Conservation (phyloP, 2,113 vertebrate species). For the Forbesichthys agassizii region DNA sequence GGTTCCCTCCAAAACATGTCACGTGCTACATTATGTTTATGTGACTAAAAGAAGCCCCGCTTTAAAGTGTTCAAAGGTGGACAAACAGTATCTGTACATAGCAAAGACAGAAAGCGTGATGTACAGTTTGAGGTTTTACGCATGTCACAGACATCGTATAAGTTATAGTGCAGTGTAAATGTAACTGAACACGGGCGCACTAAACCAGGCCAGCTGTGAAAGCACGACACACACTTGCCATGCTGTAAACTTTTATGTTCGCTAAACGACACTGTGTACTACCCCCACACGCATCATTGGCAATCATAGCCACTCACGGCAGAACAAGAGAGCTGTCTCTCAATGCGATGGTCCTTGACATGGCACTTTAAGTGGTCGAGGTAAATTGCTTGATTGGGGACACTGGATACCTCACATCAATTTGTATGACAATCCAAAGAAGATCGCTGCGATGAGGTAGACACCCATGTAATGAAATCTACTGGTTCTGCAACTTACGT, state of each 20-base stretch:
- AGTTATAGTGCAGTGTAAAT: neutral
- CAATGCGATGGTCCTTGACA: conserved; percentile 54
- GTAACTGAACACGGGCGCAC: neutral
- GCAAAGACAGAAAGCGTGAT: neutral
- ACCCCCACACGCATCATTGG: conserved; percentile 2
- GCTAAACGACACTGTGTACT: neutral
- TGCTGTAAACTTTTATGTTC: conserved; percentile 12
- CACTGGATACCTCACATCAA: conserved; percentile 56
- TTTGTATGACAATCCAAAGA: conserved; percentile 57
- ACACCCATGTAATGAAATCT: conserved; percentile 52
- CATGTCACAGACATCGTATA: neutral
- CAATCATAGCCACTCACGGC: conserved; percentile 28
- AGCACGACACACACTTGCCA: conserved; percentile 1
- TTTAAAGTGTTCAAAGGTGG: neutral
- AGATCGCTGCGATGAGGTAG: conserved; percentile 22
- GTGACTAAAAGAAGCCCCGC: neutral
- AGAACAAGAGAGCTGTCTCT: conserved; percentile 39
- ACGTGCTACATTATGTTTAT: conserved; percentile 33
- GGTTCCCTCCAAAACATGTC: conserved; percentile 20
- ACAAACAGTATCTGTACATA: neutral
- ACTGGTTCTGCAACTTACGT: conserved; percentile 27
- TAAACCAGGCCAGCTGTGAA: neutral
- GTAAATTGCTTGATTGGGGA: conserved; percentile 52
- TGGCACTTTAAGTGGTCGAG: conserved; percentile 31
- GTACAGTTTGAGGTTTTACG: neutral